Conservation (phyloP, 2,888 invertebrate species). For the Calameuta idolon region DNA sequence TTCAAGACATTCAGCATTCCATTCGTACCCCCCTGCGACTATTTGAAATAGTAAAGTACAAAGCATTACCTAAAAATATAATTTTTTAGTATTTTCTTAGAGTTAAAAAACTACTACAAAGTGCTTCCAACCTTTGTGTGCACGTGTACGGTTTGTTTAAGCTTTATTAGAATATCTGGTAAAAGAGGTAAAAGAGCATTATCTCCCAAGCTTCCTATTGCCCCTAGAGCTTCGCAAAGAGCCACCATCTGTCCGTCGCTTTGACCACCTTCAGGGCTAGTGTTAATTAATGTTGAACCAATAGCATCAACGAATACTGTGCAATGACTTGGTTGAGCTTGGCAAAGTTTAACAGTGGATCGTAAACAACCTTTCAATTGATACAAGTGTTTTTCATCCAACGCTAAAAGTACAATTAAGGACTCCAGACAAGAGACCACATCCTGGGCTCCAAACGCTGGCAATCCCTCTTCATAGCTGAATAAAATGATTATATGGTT, state of each 20-base stretch:
- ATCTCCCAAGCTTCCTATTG: constrained; percentile 74
- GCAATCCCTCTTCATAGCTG: constrained; percentile 76
- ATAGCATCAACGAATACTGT: constrained; percentile 76
- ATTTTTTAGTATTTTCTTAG: background rate
- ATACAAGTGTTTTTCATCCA: constrained; percentile 68
- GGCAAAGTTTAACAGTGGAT: constrained; percentile 80
- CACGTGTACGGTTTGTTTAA: constrained; percentile 63
- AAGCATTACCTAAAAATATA: constrained; percentile 72
- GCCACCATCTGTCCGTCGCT: constrained; percentile 65
- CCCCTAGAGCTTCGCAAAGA: constrained; percentile 81
- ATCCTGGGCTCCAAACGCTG: constrained; percentile 74
- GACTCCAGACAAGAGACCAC: constrained; percentile 78
- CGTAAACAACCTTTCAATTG: constrained; percentile 77
- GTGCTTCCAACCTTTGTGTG: constrained; percentile 60
- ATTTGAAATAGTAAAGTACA: constrained; percentile 88
- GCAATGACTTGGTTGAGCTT: constrained; percentile 74
- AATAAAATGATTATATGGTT: constrained; percentile 31
- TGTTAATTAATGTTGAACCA: constrained; percentile 68
- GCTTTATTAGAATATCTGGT: constrained; percentile 69
- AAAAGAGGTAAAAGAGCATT: constrained; percentile 72
- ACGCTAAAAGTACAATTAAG: constrained; percentile 71
- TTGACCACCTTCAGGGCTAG: constrained; percentile 47
- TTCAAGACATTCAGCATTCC: constrained; percentile 73
- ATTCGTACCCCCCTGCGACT: constrained; percentile 77
- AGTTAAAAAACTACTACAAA: background rate